phyloP scores from a whole-genome alignment of 2,797 vertebrate genomes.

The Acanthornis magna region DNA sequence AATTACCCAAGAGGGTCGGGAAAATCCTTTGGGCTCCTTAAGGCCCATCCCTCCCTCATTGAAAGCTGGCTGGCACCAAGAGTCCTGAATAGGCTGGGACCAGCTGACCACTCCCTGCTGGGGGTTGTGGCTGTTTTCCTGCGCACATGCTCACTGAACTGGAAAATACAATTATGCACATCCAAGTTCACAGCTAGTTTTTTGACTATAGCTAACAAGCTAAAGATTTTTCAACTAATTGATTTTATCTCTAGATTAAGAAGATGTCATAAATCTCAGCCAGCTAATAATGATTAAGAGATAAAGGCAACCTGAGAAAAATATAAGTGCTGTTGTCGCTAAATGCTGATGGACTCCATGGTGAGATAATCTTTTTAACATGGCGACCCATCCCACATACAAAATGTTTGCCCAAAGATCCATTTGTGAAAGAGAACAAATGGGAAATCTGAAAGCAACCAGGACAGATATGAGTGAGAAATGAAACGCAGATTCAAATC shows the following conservation, averaged over 20 bases:
- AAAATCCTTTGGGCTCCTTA: slow-evolving; percentile 61
- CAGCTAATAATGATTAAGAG: slow-evolving; percentile 61
- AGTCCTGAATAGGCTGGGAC: slow-evolving; percentile 58
- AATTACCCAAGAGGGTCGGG: slow-evolving; percentile 75
- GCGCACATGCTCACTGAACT: slow-evolving; percentile 73
- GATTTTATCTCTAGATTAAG: slow-evolving; percentile 74
- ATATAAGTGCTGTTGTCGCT: neutral
- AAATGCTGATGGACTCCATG: slow-evolving; percentile 7
- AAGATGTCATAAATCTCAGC: slow-evolving; percentile 73
- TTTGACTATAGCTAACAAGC: slow-evolving; percentile 71
- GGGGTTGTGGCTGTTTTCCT: slow-evolving; percentile 54
- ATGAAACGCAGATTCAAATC: slow-evolving; percentile 52
- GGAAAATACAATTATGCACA: slow-evolving; percentile 87
- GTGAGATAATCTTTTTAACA: slow-evolving; percentile 69
- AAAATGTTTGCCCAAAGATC: slow-evolving; percentile 46
- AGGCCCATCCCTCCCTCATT: slow-evolving; percentile 47
- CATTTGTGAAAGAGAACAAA: slow-evolving; percentile 56
- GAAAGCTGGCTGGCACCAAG: slow-evolving; percentile 56
- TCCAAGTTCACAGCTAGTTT: slow-evolving; percentile 75
- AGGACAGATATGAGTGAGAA: slow-evolving; percentile 53
- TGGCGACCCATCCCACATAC: slow-evolving; percentile 43
- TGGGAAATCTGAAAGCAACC: slow-evolving; percentile 48
- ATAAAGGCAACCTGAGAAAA: slow-evolving; percentile 27
- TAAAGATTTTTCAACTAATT: slow-evolving; percentile 78
- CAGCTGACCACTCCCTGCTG: slow-evolving; percentile 70